Conservation (phyloP, 2,797 vertebrate genomes). For the Chrysocyon brachyurus region DNA sequence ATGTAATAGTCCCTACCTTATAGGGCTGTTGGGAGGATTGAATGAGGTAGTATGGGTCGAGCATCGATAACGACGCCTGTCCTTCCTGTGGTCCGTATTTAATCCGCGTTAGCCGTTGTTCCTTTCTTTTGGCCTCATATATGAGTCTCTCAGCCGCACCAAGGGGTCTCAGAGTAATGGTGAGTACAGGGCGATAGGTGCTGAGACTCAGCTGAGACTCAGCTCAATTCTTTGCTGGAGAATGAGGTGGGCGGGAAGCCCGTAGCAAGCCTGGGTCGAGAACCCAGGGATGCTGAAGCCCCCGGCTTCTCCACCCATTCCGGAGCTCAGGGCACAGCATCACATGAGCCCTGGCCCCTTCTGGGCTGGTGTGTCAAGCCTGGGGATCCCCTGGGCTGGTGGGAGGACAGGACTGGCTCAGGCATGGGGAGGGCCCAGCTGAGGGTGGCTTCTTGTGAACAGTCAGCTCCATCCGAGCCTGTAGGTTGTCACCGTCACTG, state of each 20-base stretch:
- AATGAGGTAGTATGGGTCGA: neutral
- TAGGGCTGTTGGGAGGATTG: neutral
- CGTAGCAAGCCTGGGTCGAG: neutral
- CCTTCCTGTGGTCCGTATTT: neutral
- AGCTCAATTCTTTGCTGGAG: neutral
- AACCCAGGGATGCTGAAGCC: neutral
- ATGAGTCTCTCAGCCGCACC: neutral
- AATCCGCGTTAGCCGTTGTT: neutral
- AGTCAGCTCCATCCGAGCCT: neutral
- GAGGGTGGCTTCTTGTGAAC: neutral
- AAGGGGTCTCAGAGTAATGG: neutral
- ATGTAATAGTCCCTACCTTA: neutral
- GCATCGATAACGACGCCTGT: neutral
- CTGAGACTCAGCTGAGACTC: neutral
- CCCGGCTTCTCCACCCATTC: neutral
- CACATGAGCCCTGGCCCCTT: neutral
- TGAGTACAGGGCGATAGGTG: neutral
- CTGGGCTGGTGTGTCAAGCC: neutral
- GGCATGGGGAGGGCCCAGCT: neutral
- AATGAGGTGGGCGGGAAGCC: neutral
- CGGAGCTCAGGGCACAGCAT: neutral
- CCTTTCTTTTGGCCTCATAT: neutral
- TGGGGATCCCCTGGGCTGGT: neutral
- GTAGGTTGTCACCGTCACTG: accelerated
- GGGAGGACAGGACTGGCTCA: neutral